Evolutionary conservation across 2,113 vertebrate genomes (phyloP).

Genomic region (rat (Rattus norvegicus)): DNA sequence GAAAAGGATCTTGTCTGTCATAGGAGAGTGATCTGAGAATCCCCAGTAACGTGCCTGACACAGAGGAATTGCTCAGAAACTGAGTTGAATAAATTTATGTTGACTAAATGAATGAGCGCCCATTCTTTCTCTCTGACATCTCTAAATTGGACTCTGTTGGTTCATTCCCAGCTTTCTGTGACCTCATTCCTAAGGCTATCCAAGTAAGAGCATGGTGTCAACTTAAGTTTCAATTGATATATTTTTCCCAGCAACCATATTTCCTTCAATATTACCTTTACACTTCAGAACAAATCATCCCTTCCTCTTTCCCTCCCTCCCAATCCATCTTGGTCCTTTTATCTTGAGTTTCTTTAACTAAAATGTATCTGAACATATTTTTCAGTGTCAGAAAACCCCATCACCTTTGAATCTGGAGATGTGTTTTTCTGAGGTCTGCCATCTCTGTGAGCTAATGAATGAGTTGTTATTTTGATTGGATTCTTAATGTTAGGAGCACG

Average conservation of each 20-base stretch:
- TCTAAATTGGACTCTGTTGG: neutral
- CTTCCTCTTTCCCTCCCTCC: neutral
- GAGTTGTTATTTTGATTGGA: neutral
- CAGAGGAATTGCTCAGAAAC: neutral
- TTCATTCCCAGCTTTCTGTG: neutral
- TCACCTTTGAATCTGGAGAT: constrained; percentile 13
- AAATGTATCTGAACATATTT: constrained; percentile 16
- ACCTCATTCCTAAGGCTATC: constrained; percentile 2
- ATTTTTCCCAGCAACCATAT: neutral
- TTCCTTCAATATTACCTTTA: neutral
- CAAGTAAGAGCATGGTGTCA: neutral
- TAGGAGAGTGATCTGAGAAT: neutral
- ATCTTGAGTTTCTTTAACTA: neutral
- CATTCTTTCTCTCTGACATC: neutral
- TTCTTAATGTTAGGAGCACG: neutral
- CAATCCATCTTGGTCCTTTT: neutral
- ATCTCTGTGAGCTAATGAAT: neutral
- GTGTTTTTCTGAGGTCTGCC: neutral
- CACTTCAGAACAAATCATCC: neutral
- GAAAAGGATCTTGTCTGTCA: neutral
- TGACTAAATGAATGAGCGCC: neutral
- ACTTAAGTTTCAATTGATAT: neutral
- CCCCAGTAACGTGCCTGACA: neutral
- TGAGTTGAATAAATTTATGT: neutral
- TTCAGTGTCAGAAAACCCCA: neutral